A percentile compares a stretch with the other conserved stretches of the same genome.
Conservation (phyloP, 2,797 vertebrate genomes). For the Neosalanx taihuensis region DNA sequence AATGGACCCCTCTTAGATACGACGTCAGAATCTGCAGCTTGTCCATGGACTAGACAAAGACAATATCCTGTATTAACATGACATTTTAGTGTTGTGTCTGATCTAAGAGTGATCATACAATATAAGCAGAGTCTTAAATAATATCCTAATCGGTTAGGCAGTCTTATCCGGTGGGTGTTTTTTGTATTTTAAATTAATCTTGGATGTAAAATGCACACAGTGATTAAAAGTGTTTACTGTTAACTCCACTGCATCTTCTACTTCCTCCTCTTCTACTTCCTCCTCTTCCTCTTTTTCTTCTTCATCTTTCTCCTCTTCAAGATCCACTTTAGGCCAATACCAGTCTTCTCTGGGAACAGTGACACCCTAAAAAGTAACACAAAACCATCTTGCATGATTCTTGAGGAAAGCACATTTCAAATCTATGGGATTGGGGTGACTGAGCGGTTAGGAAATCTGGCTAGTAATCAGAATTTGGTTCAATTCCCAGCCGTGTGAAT, state of each 20-base stretch:
- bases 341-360: conserved; percentile 69
- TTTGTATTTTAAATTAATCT: too few species aligned
- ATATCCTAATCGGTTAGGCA: not conserved
- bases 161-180: not conserved
- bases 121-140: not conserved
- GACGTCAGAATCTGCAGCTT: conserved; percentile 87
- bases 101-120: not conserved
- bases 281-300: conserved; percentile 34
- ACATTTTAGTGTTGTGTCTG: not conserved
- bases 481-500: too few species aligned
- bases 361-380: conserved; percentile 57
- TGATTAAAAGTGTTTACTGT: conserved; percentile 55
- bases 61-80: too few species aligned
- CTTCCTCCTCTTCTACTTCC: conserved; percentile 24
- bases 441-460: too few species aligned
- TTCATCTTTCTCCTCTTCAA: conserved; percentile 47
- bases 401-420: not conserved
- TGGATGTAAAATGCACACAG: not conserved
- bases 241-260: conserved; percentile 59
- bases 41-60: conserved; percentile 76
- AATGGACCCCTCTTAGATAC: conserved; percentile 86
- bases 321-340: conserved; percentile 72
- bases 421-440: too few species aligned
- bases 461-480: too few species aligned
- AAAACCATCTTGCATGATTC: not conserved